These are phyloP conservation scores for Leptodirus hochenwartii DNA, from an alignment of 2,888 invertebrate genomes.

Conservation along the genomic window DNA sequence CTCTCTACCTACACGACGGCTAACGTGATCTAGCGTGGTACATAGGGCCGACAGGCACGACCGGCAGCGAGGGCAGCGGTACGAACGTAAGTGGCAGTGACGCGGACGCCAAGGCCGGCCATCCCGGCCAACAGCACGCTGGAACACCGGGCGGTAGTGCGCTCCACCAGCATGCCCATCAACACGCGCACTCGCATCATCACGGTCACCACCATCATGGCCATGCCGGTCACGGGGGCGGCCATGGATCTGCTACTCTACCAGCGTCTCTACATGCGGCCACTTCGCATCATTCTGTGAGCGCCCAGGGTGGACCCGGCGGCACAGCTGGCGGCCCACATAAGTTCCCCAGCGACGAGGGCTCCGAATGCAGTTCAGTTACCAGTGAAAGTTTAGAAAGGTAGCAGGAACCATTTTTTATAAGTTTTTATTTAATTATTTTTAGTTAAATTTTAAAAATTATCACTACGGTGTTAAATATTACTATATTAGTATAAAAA, in stretches of 20 bases:
- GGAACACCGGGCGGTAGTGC: slow-evolving; percentile 27
- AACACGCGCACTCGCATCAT: slow-evolving; percentile 6
- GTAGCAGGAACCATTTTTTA: slow-evolving; percentile 24
- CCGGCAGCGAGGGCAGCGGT: slow-evolving; percentile 23
- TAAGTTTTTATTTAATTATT: slow-evolving; percentile 7
- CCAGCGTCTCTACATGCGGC: slow-evolving; percentile 37
- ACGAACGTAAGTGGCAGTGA: slow-evolving; percentile 17
- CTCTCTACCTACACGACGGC: no score
- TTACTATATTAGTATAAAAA: no score
- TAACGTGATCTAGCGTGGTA: slow-evolving; percentile 27
- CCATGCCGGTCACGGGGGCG: no score
- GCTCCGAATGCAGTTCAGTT: slow-evolving; percentile 72
- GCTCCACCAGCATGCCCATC: slow-evolving; percentile 14
- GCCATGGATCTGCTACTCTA: slow-evolving; percentile 49
- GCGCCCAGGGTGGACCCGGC: slow-evolving; percentile 17
- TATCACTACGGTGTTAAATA: no score
- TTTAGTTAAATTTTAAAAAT: no score
- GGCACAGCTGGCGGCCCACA: slow-evolving; percentile 20
- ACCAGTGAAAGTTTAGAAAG: slow-evolving; percentile 65
- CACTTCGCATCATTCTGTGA: slow-evolving; percentile 30
- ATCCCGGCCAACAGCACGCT: no score
- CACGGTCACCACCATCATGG: slow-evolving; percentile 28
- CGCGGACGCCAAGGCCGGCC: slow-evolving; percentile 25
- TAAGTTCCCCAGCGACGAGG: slow-evolving; percentile 65
- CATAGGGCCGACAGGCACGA: slow-evolving; percentile 28